phyloP scores from a whole-genome alignment of 1,140 invertebrate species.

The Platyscapa corneri region DNA sequence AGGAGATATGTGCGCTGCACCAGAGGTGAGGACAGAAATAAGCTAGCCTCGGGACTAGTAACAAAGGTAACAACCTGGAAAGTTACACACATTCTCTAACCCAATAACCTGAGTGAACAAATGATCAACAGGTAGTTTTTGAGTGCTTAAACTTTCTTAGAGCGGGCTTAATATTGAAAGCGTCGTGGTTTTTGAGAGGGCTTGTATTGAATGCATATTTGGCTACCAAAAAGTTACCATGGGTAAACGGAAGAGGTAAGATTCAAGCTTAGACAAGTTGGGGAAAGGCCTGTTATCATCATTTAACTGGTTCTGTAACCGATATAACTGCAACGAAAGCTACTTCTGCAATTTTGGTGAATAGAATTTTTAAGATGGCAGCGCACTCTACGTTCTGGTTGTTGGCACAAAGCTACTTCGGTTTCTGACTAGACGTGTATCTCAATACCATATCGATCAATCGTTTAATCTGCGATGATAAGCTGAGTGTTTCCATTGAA shows the following conservation, averaged over 20 bases:
- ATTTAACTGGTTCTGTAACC: slow-evolving; percentile 37
- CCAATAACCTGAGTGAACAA: slow-evolving; percentile 77
- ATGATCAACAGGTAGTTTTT: slow-evolving; percentile 75
- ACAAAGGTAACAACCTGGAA: slow-evolving; percentile 48
- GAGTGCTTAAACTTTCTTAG: slow-evolving; percentile 76
- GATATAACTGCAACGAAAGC: slow-evolving; percentile 56
- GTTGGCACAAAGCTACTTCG: slow-evolving; percentile 57
- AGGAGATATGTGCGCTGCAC: slow-evolving; percentile 72
- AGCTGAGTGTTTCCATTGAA: background rate
- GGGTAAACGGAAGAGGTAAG: slow-evolving; percentile 72
- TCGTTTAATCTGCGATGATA: slow-evolving; percentile 55
- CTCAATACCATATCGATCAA: slow-evolving; percentile 62
- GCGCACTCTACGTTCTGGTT: slow-evolving; percentile 59
- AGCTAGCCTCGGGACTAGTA: background rate
- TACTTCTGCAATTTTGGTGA: slow-evolving; percentile 55
- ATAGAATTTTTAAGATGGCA: slow-evolving; percentile 58
- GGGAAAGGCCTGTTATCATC: slow-evolving; percentile 47
- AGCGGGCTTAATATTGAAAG: slow-evolving; percentile 17
- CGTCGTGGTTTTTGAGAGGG: slow-evolving; percentile 43
- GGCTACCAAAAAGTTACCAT: slow-evolving; percentile 61
- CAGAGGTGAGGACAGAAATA: slow-evolving; percentile 35
- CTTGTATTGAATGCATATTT: slow-evolving; percentile 59
- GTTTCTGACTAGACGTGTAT: slow-evolving; percentile 56
- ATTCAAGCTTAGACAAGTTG: slow-evolving; percentile 64
- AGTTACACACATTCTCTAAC: slow-evolving; percentile 65